Evolutionary conservation across 2,888 invertebrate genomes (phyloP), one percentile per base, ranked within the genome.

Genomic region (Drosophila quasianomalipes): DNA sequence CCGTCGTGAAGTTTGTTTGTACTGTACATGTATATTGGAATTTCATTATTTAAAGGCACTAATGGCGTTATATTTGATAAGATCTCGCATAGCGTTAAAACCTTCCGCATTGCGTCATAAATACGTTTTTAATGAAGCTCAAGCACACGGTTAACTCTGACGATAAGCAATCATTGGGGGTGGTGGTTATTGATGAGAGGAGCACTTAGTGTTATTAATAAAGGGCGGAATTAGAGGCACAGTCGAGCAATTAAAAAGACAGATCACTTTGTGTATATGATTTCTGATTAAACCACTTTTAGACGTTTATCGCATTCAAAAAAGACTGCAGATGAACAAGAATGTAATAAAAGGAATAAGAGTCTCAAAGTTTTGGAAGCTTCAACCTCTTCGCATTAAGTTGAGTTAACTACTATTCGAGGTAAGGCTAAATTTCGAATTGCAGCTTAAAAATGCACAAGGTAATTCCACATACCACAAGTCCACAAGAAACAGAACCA

Each of bases 401-500:
- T 52, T 60, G 47, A 62, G 53, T 54, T 26, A 71, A 70, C 57
- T 74, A 66, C 52, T 37, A 52, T 54, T 66, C 44, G 33, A 64
- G 47, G 35, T 33, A 37, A 37, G 14, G 10, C 10, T 31, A 57
- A 82, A 62, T 52, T 70, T 82, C 62, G 47, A 55, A 54, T 51
- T 59, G 47, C 59, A 68, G 66, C 66, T 81, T 68, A 53, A 70
- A 61, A 88, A 76, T 85, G 89, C 75, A 85, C 81, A 85, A 80
- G 85, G 74, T 72, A 77, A 76, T 76, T 74, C 31, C 44, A 47
- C 68, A 59, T 22, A 66, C 55, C 65, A 59, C 39, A 66, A 65
- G 58, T 19, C 65, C 35, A 51, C 35, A 70, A 60, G 30, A 37
- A 65, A 57, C 26, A 26, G 28, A 9, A 39, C 26, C 12, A 49